Evolutionary conservation across 37 sponge, comb jelly and placozoan genomes (phyloP).

Genomic region (Cladorhizidae sp.): DNA sequence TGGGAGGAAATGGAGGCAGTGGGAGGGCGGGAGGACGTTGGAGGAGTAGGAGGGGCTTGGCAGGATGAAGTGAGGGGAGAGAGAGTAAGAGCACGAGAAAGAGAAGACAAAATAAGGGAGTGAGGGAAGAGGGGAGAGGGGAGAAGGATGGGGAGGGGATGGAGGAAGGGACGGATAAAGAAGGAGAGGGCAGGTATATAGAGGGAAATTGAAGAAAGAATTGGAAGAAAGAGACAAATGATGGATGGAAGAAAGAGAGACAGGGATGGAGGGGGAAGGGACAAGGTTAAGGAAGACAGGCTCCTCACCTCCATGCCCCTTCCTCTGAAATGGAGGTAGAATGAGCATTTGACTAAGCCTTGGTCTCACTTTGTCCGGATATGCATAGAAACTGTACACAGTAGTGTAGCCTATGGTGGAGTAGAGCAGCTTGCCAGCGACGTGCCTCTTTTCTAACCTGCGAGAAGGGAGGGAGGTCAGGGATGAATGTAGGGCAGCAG

Average conservation of each 20-base stretch:
- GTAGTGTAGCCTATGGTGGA: constrained; percentile 83
- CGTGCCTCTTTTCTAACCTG: constrained; percentile 14
- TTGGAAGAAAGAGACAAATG: neutral
- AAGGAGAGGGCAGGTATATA: neutral
- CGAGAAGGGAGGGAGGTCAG: neutral
- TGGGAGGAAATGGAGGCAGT: neutral
- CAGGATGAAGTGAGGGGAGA: neutral
- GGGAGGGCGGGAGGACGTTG: no score
- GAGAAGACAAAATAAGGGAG: neutral
- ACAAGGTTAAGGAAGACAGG: neutral
- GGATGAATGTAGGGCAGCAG: no score
- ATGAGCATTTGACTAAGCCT: constrained; percentile 93
- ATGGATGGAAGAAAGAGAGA: neutral
- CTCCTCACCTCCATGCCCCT: constrained; percentile 79
- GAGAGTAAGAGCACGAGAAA: neutral
- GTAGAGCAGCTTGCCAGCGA: constrained; percentile 20
- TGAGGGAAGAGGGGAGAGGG: neutral
- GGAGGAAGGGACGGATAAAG: neutral
- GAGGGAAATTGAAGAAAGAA: neutral
- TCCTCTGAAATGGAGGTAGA: constrained; percentile 88
- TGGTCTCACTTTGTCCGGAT: constrained; percentile 85
- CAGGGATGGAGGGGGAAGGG: neutral
- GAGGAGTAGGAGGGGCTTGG: neutral
- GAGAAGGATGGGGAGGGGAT: neutral
- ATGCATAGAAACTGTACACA: constrained; percentile 85